Evolutionary conservation across 1,140 invertebrate species (phyloP).

Genomic region (Drosophila pectinifera): DNA sequence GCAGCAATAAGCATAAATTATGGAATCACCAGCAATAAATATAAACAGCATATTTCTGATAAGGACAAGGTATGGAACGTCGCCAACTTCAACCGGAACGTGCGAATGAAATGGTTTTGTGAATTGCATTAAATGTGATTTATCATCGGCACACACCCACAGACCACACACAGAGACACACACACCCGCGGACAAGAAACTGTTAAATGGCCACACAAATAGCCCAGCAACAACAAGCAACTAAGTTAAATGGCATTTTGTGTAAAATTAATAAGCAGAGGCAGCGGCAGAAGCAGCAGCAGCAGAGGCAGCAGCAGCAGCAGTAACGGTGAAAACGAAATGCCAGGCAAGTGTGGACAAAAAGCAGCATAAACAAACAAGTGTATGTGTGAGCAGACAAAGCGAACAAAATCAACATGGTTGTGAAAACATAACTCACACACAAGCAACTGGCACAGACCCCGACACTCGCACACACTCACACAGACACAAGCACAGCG

Average conservation of each 20-base stretch:
- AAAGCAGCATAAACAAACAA: constrained; percentile 39
- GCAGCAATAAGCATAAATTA: constrained; percentile 73
- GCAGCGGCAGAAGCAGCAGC: constrained; percentile 7
- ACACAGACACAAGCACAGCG: constrained; percentile 21
- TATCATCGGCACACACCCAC: constrained; percentile 50
- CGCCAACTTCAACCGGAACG: constrained; percentile 48
- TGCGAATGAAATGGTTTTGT: constrained; percentile 60
- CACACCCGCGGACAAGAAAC: constrained; percentile 21
- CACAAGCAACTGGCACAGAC: constrained; percentile 37
- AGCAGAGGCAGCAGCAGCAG: constrained; percentile 11
- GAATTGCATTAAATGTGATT: constrained; percentile 76
- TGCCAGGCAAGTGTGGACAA: constrained; percentile 39
- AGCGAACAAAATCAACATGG: constrained; percentile 71
- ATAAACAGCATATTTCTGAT: constrained; percentile 46
- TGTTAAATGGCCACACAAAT: constrained; percentile 44
- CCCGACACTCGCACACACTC: constrained; percentile 34
- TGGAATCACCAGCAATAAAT: constrained; percentile 27
- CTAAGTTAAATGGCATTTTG: constrained; percentile 71
- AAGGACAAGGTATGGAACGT: constrained; percentile 37
- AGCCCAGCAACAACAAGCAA: constrained; percentile 24
- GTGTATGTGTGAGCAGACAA: constrained; percentile 42
- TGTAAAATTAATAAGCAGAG: constrained; percentile 69
- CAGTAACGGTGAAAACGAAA: constrained; percentile 18
- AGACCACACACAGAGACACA: constrained; percentile 24
- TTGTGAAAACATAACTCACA: constrained; percentile 69